These are phyloP conservation scores for Caenorhabditis afra DNA, from an alignment of 2,888 invertebrate genomes.

Conservation along the genomic window DNA sequence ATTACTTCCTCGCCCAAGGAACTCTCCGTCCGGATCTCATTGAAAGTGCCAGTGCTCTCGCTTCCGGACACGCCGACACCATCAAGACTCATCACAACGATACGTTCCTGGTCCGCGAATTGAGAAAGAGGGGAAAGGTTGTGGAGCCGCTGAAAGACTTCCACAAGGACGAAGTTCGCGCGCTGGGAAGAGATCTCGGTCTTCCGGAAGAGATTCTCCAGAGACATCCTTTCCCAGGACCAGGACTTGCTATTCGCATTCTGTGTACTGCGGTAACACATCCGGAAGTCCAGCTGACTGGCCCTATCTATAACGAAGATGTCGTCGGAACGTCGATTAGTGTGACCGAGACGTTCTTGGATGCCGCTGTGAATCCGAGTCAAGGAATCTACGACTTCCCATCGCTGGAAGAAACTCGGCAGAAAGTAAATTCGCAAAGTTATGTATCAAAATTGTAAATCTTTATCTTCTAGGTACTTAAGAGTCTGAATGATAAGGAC, in stretches of 20 bases:
- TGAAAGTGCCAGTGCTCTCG: conserved; percentile 90
- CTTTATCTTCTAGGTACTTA: conserved; percentile 10
- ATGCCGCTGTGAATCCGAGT: conserved; percentile 28
- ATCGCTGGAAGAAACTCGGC: not conserved
- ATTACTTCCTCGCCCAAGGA: conserved; percentile 82
- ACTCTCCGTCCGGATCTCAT: conserved; percentile 97
- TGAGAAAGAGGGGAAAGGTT: conserved; percentile 87
- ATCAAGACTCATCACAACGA: conserved; percentile 99
- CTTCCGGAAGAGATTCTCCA: conserved; percentile 90
- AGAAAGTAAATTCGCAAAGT: conserved; percentile 8
- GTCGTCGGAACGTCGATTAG: not conserved
- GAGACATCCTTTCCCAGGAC: conserved; percentile 97
- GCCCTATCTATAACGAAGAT: conserved; percentile 1
- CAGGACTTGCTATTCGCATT: conserved; percentile 95
- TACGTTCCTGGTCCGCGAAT: conserved; percentile 91
- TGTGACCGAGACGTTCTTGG: conserved; percentile 1
- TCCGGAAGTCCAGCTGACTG: conserved; percentile 21
- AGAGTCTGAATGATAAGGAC: conserved; percentile 12
- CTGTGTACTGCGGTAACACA: conserved; percentile 88
- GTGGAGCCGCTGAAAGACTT: conserved; percentile 99
- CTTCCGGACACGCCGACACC: conserved; percentile 90
- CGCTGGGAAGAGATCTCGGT: conserved; percentile 91
- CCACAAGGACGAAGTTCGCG: conserved; percentile 96
- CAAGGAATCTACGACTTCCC: conserved; percentile 13
- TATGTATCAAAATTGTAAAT: not conserved